Percentiles rank a stretch among this genome's conserved stretches.
Evolutionary conservation across 2,888 invertebrate species (phyloP).

Genomic region (Diplazon laetatorius): DNA sequence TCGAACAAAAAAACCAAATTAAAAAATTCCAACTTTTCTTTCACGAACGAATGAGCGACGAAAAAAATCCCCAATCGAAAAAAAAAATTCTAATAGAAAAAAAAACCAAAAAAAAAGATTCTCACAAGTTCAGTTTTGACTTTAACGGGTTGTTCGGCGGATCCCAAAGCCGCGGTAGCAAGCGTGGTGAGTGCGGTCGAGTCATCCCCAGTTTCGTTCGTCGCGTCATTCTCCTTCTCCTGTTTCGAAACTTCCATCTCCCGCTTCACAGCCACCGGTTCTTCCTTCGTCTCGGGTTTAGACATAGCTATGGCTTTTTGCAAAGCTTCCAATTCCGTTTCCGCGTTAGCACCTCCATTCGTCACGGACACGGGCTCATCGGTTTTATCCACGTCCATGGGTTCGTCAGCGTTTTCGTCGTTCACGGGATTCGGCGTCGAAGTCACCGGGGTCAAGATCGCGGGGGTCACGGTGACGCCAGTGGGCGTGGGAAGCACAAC

Average conservation of each 20-base stretch:
- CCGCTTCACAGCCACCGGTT: constrained; percentile 44
- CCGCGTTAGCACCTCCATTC: constrained; percentile 70
- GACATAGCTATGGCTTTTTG: constrained; percentile 63
- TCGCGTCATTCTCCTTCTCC: constrained; percentile 79
- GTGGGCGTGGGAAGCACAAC: constrained; percentile 71
- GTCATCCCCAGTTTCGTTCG: constrained; percentile 83
- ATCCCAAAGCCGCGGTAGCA: constrained; percentile 88
- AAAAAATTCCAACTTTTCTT: too few species aligned
- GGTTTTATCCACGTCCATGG: constrained; percentile 62
- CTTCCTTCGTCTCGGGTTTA: constrained; percentile 72
- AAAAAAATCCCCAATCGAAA: too few species aligned
- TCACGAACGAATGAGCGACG: too few species aligned
- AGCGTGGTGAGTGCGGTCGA: constrained; percentile 89
- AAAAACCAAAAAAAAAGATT: not conserved
- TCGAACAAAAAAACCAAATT: too few species aligned
- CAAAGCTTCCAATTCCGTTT: constrained; percentile 70
- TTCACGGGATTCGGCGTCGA: constrained; percentile 47
- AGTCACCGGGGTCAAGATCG: not conserved
- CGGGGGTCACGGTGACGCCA: constrained; percentile 16
- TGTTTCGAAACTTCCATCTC: constrained; percentile 70
- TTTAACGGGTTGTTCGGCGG: constrained; percentile 78
- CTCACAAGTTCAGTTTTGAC: constrained; percentile 70
- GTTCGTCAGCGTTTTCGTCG: constrained; percentile 53
- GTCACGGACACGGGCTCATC: constrained; percentile 67
- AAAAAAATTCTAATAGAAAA: constrained; percentile 9